A percentile compares a stretch with the other conserved stretches of the same genome.
phyloP scores from a whole-genome alignment of 92 coral and sea anemone species.

The Epizoanthus fatuus region DNA sequence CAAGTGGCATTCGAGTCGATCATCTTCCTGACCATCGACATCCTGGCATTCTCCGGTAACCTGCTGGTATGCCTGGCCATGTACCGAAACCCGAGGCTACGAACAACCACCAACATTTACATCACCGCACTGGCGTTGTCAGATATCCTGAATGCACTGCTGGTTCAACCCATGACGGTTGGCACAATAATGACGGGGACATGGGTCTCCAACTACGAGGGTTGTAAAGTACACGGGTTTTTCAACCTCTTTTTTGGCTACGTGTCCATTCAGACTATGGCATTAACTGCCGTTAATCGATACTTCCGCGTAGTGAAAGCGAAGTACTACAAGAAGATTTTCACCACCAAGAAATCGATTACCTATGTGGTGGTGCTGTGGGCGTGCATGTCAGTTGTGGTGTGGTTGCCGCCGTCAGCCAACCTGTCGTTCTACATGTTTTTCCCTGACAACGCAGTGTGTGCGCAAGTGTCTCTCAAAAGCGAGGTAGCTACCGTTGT shows the following conservation, averaged over 20 bases:
- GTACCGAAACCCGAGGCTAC: conserved; percentile 33
- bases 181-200: conserved; percentile 29
- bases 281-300: conserved; percentile 34
- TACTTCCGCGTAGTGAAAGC: conserved; percentile 42
- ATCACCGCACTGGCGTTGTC: conserved; percentile 33
- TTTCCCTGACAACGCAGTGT: conserved; percentile 38
- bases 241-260: conserved; percentile 40
- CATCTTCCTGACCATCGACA: conserved; percentile 26
- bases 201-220: conserved; percentile 34
- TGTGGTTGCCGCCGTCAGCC: conserved; percentile 42
- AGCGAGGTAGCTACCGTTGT: conserved; percentile 22
- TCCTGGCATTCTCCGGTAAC: conserved; percentile 32
- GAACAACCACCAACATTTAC: conserved; percentile 45
- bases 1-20: conserved; percentile 38
- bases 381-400: conserved; percentile 20
- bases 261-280: conserved; percentile 43
- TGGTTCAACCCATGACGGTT: conserved; percentile 42
- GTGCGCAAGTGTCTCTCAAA: conserved; percentile 30
- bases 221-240: conserved; percentile 34
- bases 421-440: conserved; percentile 32
- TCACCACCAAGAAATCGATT: conserved; percentile 18
- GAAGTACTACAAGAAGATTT: conserved; percentile 30
- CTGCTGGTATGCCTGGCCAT: conserved; percentile 31
- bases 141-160: conserved; percentile 31
- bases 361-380: conserved; percentile 13